Evolutionary conservation across 2,888 invertebrate genomes (phyloP).

Genomic region (Dasypolia templi): DNA sequence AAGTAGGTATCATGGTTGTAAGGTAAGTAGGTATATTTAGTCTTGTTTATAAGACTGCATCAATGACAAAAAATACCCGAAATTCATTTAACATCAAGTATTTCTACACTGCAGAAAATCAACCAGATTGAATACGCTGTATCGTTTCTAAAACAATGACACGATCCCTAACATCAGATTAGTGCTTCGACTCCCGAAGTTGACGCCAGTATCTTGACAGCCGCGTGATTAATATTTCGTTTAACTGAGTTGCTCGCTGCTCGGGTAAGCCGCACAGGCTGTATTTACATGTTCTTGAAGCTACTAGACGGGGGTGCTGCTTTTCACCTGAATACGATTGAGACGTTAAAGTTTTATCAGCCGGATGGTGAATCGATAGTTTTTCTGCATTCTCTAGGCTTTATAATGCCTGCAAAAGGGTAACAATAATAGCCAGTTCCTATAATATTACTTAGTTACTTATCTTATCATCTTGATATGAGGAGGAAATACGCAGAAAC

Average conservation of each 20-base stretch:
- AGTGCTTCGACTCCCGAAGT: slow-evolving; percentile 12
- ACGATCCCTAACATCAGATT: neutral
- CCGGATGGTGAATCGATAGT: too few relatives aligned
- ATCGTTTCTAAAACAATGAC: slow-evolving; percentile 10
- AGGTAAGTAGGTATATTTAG: too few relatives aligned
- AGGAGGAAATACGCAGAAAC: too few relatives aligned
- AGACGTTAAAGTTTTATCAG: neutral
- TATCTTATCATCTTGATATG: neutral
- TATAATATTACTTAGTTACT: neutral
- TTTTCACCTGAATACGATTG: slow-evolving; percentile 11
- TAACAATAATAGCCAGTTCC: neutral
- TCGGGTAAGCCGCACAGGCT: neutral
- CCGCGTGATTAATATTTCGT: slow-evolving; percentile 54
- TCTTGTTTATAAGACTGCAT: too few relatives aligned
- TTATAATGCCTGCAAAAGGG: neutral
- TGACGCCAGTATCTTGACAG: slow-evolving; percentile 22
- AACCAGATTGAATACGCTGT: neutral
- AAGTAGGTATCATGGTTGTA: neutral
- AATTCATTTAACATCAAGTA: neutral
- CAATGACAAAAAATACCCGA: neutral
- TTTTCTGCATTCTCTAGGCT: neutral
- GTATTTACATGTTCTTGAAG: slow-evolving; percentile 14
- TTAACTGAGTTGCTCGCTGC: slow-evolving; percentile 14
- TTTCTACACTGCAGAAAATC: neutral
- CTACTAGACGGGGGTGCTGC: slow-evolving; percentile 1